Base-by-base conservation (phyloP, 2,797 vertebrate species). In the Crocodylus rhombifer region DNA sequence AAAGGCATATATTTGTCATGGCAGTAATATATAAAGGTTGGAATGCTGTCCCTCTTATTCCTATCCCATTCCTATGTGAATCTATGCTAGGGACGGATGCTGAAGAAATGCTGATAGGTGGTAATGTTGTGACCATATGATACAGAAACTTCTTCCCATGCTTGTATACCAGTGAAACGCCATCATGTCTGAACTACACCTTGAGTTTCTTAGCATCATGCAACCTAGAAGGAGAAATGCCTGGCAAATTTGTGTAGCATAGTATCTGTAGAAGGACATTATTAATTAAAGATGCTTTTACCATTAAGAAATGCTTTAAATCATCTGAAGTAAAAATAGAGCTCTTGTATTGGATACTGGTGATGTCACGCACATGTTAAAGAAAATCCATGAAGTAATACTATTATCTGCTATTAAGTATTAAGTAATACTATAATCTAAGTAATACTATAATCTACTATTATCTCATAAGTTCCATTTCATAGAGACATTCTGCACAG, bases 341-440 rank as follows among this genome's bases (percentile, higher is more conserved):
- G 0, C 91, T n/a, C 1, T 3, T 92, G 91, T 94, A 94, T 96
- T 96, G 95, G 96, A 84, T 95, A 28, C 3, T 1, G 18, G 82
- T 1, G 91, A 97, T 28, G 71, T 97, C 96, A 97, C 93, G 77
- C 6, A 2, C 89, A 71, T 95, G 94, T 97, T 91, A 92, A 94
- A 92, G 94, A 76, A 82, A 90, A 95, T 91, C 96, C 96, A 93
- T 96, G 89, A 97, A 96, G 93, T 96, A 67, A 97, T 97, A 97
- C 96, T 93, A 95, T 96, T 86, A 74, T 95, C 89, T 94, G 88
- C 97, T 30, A 30, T 30, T 30, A 30, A 30, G 30, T 30, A 30
- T 30, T 30, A 97, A 96, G 93, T 96, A 67, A 97, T 97, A 97
- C 96, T 93, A 95, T 96, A 85, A 74, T 95, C 89, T 94, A 97